A percentile compares a stretch with the other conserved stretches of the same genome.
phyloP scores from a whole-genome alignment of 2,113 vertebrate species.

The Malaclemys terrapin region DNA sequence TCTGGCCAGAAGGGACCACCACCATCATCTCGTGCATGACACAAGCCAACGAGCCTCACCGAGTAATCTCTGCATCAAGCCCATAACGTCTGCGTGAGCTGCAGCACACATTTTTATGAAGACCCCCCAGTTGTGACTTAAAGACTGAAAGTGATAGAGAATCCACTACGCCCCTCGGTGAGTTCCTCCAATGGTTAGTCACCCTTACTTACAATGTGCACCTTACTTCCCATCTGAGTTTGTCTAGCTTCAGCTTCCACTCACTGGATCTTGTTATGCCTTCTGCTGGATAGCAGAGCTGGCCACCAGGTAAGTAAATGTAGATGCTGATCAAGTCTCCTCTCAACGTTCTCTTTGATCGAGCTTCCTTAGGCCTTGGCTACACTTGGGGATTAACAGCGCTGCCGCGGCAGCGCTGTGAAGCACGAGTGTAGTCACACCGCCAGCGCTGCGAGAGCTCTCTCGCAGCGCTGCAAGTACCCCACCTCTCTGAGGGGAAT shows the following conservation, averaged over 20 bases:
- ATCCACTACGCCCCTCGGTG: not conserved
- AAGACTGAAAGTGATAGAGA: not conserved
- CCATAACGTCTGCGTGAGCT: not conserved
- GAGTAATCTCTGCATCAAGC: not conserved
- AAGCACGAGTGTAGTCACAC: too few species aligned
- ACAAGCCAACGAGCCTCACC: not conserved
- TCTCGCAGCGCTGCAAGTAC: too few species aligned
- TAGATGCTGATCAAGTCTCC: too few species aligned
- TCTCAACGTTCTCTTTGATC: not conserved
- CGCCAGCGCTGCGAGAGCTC: too few species aligned
- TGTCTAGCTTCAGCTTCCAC: conserved; percentile 50
- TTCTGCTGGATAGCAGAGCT: not conserved
- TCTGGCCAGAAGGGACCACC: rapidly evolving
- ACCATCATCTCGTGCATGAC: rapidly evolving
- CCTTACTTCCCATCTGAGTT: not conserved
- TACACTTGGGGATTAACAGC: too few species aligned
- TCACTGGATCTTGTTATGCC: not conserved
- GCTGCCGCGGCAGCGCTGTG: too few species aligned
- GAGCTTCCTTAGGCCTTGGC: not conserved
- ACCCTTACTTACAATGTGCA: conserved; percentile 36
- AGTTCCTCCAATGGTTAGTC: conserved; percentile 51
- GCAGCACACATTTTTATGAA: not conserved
- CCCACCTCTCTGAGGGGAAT: too few species aligned
- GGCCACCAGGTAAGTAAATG: too few species aligned
- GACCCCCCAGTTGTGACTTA: rapidly evolving